Conservation (phyloP, 2,888 invertebrate genomes). For the Salticus scenicus region DNA sequence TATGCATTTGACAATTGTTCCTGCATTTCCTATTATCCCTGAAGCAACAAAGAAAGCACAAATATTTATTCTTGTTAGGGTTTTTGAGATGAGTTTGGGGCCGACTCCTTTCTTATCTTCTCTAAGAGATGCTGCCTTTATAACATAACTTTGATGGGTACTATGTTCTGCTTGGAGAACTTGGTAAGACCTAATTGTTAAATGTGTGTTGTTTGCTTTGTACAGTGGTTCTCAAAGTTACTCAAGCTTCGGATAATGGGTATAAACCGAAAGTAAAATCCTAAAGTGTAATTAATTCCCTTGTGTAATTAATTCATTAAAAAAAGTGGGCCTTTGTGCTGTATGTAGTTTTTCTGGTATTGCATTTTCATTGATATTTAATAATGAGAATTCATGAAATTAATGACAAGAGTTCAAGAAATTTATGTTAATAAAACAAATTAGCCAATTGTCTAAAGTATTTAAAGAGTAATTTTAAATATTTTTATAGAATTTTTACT, state of each 20-base stretch:
- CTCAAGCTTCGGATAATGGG: neutral
- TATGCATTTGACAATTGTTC: slow-evolving; percentile 54
- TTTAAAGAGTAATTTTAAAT: too few relatives aligned
- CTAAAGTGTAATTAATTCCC: too few relatives aligned
- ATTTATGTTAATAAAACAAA: too few relatives aligned
- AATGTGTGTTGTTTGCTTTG: slow-evolving; percentile 58
- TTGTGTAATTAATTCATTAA: too few relatives aligned
- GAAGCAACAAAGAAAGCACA: slow-evolving; percentile 57
- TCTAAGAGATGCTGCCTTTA: slow-evolving; percentile 49
- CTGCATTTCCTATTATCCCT: slow-evolving; percentile 64
- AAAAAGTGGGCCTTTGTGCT: too few relatives aligned
- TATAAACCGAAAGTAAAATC: too few relatives aligned
- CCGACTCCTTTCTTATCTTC: slow-evolving; percentile 44
- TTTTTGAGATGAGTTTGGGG: slow-evolving; percentile 61
- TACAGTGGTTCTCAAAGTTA: slow-evolving; percentile 58
- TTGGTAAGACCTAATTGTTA: slow-evolving; percentile 66
- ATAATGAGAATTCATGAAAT: too few relatives aligned
- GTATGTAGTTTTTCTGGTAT: too few relatives aligned
- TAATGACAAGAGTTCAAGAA: too few relatives aligned
- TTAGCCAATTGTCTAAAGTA: too few relatives aligned
- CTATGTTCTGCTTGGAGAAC: slow-evolving; percentile 39
- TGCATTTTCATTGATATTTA: too few relatives aligned
- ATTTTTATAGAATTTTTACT: too few relatives aligned
- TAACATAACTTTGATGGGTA: slow-evolving; percentile 48
- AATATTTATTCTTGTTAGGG: slow-evolving; percentile 67